These are phyloP conservation scores for Argyrosomus japonicus DNA, from an alignment of 2,113 vertebrate genomes.

Conservation along the genomic window DNA sequence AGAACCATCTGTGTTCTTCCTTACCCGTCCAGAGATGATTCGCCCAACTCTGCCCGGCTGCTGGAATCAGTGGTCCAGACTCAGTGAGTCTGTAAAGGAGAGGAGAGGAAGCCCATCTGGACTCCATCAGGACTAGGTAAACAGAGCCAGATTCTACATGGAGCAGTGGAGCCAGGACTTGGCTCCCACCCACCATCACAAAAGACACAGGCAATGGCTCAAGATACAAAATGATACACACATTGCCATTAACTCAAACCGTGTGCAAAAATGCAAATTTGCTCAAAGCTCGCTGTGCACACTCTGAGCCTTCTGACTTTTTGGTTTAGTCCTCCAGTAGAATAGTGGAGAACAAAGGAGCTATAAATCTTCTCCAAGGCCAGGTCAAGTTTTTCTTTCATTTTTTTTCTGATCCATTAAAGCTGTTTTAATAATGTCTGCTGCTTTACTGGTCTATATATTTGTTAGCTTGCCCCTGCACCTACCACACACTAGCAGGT, in stretches of 20 bases:
- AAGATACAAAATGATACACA: constrained; percentile 74
- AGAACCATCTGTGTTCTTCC: constrained; percentile 50
- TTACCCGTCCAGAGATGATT: constrained; percentile 36
- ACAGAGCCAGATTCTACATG: constrained; percentile 77
- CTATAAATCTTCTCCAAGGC: constrained; percentile 43
- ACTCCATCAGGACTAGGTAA: constrained; percentile 77
- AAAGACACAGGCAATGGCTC: constrained; percentile 68
- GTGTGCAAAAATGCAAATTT: constrained; percentile 73
- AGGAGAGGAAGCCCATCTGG: constrained; percentile 77
- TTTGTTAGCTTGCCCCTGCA: constrained; percentile 9
- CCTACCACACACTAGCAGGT: constrained; percentile 29
- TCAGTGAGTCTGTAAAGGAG: constrained; percentile 53
- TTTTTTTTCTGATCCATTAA: constrained; percentile 36
- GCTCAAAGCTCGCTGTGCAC: constrained; percentile 32
- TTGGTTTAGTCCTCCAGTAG: constrained; percentile 30
- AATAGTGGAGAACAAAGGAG: constrained; percentile 28
- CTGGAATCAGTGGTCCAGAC: constrained; percentile 63
- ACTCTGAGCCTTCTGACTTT: constrained; percentile 43
- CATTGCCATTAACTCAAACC: constrained; percentile 73
- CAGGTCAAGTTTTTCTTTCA: constrained; percentile 29
- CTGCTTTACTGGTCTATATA: constrained; percentile 26
- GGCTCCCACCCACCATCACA: constrained; percentile 71
- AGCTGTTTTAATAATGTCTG: constrained; percentile 25
- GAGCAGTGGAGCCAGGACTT: constrained; percentile 66
- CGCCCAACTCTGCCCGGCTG: constrained; percentile 43